Evolutionary conservation across 2,797 vertebrate species (phyloP), one percentile per base, ranked within the genome.

Genomic region (Smutsia temminckii): DNA sequence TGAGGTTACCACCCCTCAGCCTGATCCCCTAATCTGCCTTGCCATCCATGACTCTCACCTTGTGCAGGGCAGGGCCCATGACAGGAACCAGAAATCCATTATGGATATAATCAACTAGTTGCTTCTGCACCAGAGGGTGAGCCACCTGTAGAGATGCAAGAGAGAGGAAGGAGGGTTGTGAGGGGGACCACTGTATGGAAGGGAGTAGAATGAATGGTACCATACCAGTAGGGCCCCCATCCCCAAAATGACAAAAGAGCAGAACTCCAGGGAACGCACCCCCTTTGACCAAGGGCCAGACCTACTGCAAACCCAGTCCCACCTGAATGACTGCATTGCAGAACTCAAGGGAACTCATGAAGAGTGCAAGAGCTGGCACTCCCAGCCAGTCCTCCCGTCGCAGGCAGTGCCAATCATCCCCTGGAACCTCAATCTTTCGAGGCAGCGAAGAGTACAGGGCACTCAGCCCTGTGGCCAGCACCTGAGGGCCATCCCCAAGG

Each of bases 291-390:
- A 93, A 93, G 23, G 27, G 13, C 61, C 61, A 97, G 46, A 91
- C 6, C n/a, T 40, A 55, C 42, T 83, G 89, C 32, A n/a, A 88
- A 79, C 17, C 91, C 37, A 18, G n/a, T 87, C 97, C 88, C 94
- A 99, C 98, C 99, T 99, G 99, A 94, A 99, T 99, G 93, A 99
- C 99, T 0, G 99, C 99, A 0, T 99, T 99, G 98, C 99, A 99
- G 98, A 99, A 99, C 98, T 99, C 99, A 3, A 99, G 98, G 0
- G 99, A 99, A 98, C 99, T 99, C 99, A 99, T 99, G 98, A 99
- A 99, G 34, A 99, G 98, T 9, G 99, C 99, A 0, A 99, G 98
- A 0, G 99, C 99, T 1, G 99, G 99, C 84, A 99, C 99, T 0
- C 99, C 98, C 1, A 99, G 98, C 99, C 99, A 99, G 98, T 99